Conservation (phyloP, 2,888 invertebrate genomes). For the Lissonota sp. region DNA sequence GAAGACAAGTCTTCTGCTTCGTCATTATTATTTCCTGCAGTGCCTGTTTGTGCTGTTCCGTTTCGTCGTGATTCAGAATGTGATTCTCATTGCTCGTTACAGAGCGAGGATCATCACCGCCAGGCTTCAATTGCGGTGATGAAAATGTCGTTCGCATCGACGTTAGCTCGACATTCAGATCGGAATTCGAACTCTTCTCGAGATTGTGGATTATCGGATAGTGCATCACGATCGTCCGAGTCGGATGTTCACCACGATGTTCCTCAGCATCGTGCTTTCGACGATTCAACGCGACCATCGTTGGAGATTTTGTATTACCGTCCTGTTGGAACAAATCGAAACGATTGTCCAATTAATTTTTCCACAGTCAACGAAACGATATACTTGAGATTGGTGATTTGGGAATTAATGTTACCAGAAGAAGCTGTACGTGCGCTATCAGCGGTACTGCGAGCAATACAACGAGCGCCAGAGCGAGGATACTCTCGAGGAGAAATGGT, state of each 20-base stretch:
- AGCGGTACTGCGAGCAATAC: constrained; percentile 77
- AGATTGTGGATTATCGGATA: constrained; percentile 68
- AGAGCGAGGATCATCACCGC: constrained; percentile 30
- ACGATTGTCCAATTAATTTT: neutral
- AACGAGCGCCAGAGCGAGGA: constrained; percentile 74
- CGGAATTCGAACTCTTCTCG: constrained; percentile 73
- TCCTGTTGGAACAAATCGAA: constrained; percentile 33
- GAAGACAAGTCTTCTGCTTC: constrained; percentile 47
- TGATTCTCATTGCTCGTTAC: neutral
- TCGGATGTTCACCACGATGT: constrained; percentile 12
- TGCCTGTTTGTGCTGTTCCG: constrained; percentile 30
- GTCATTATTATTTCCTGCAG: constrained; percentile 15
- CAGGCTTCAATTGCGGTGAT: constrained; percentile 67
- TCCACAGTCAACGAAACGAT: too few species aligned
- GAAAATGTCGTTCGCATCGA: constrained; percentile 69
- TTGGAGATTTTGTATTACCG: constrained; percentile 29
- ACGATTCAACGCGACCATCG: constrained; percentile 38
- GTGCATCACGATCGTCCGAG: constrained; percentile 72
- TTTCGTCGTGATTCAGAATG: neutral
- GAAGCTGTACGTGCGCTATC: constrained; percentile 71
- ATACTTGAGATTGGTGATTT: neutral
- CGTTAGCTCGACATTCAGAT: constrained; percentile 64
- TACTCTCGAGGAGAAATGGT: constrained; percentile 75
- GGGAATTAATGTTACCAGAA: constrained; percentile 70
- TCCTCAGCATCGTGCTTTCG: constrained; percentile 25